Evolutionary conservation across 1,140 invertebrate genomes (phyloP), one percentile per base, ranked within the genome.

Genomic region (Macrotrachela quadricornifera): DNA sequence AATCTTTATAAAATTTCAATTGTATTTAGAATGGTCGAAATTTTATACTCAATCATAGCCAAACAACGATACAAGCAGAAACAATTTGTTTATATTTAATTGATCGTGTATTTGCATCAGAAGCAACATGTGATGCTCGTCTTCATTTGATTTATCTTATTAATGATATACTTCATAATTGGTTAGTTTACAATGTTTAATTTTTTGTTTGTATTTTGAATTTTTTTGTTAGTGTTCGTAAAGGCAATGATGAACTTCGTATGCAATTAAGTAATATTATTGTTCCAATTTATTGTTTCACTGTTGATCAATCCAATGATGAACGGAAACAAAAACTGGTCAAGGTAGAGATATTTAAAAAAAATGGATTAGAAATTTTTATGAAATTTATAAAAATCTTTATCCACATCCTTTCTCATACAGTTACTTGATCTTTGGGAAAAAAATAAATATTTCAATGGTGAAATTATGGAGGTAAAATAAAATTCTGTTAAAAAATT

Each of bases 111-210:
- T 30, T 30, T 30, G 21, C 21, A 30, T 8, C 21, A 4, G 80
- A 79, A 57, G 79, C 79, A 48, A 75, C 77, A 56, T 92, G 92
- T 75, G 78, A 79, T 58, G 79, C 85, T 68, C 85, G 88, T 72
- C 77, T 96, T 50, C 87, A 95, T 73, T 79, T 94, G 64, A 90
- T 95, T 67, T 96, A 96, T 73, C 76, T 95, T 62, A 83, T 95
- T 57, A 95, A 96, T 75, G 90, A 96, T 76, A 80, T 94, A 37
- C 74, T 94, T 48, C 87, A 94, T 73, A 87, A 95, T 72, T 88
- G 50, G 50, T 47, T 46, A 44, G 16, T 37, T 21, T 39, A 38
- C 14, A 15, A 40, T 21, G 47, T 18, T 16, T 9, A 12, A 50
- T 39, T 17, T 37, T 39, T 46, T 46, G n/a, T 30, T 8, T 30